phyloP scores from a whole-genome alignment of 2,888 invertebrate genomes.

The Cheilosia impressa region DNA sequence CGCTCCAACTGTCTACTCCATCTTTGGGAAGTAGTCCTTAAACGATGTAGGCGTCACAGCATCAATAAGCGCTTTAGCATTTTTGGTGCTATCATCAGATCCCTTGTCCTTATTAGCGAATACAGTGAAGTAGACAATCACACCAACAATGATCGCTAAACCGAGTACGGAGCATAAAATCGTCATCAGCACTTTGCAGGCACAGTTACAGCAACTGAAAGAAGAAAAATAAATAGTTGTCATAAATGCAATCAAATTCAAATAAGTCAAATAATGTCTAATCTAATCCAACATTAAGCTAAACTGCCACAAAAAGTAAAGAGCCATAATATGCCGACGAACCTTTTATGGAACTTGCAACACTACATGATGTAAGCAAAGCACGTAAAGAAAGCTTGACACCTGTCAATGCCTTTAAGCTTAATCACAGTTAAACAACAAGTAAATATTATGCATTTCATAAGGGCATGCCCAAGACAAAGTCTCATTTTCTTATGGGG shows the following conservation, averaged over 20 bases:
- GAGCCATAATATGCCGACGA: no score
- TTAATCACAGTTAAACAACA: no score
- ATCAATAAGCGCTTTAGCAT: slow-evolving; percentile 74
- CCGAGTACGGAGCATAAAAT: slow-evolving; percentile 78
- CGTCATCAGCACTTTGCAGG: slow-evolving; percentile 79
- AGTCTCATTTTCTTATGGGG: no score
- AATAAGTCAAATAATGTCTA: no score
- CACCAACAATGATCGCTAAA: slow-evolving; percentile 79
- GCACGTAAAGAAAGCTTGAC: no score
- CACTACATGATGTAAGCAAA: no score
- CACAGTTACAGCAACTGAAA: slow-evolving; percentile 81
- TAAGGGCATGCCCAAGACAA: no score
- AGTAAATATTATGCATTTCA: no score
- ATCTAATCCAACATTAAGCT: no score
- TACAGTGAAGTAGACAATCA: slow-evolving; percentile 81
- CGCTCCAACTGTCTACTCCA: neutral
- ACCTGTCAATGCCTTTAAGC: no score
- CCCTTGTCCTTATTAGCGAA: slow-evolving; percentile 78
- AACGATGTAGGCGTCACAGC: slow-evolving; percentile 78
- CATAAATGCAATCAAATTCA: neutral
- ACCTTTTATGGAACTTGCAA: no score
- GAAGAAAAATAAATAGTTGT: neutral
- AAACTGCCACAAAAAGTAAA: no score
- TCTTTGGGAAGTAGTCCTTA: slow-evolving; percentile 75
- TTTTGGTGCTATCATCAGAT: slow-evolving; percentile 49